A percentile compares a stretch with the other conserved stretches of the same genome.
These are phyloP conservation scores for Platynereis dumerilii DNA, from an alignment of 2,888 invertebrate genomes.

Conservation along the genomic window DNA sequence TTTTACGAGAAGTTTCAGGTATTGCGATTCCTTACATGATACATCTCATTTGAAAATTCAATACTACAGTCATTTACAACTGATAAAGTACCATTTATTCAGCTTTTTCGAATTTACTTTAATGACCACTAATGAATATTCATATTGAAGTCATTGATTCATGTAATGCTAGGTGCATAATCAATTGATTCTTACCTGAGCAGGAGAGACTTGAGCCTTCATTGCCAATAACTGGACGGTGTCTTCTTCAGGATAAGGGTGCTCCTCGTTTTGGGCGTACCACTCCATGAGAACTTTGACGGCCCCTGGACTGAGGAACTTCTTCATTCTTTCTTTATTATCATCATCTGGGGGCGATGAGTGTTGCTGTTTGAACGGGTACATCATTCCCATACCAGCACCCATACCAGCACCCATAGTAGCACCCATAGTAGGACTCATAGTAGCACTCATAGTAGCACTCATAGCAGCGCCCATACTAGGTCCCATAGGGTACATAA, in stretches of 20 bases:
- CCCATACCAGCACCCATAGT: conserved; percentile 13
- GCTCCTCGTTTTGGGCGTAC: conserved; percentile 49
- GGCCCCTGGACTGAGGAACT: conserved; percentile 25
- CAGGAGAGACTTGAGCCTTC: conserved; percentile 40
- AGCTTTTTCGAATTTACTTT: too few species aligned
- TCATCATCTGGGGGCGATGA: background rate
- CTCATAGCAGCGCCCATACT: too few species aligned
- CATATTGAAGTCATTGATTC: too few species aligned
- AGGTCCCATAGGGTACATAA: too few species aligned
- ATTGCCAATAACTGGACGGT: conserved; percentile 44
- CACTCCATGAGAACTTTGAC: conserved; percentile 36
- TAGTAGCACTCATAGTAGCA: background rate
- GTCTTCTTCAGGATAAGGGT: conserved; percentile 54
- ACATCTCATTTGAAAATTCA: too few species aligned
- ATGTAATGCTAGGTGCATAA: too few species aligned
- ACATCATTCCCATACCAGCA: conserved; percentile 10
- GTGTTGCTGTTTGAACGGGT: conserved; percentile 2
- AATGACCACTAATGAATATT: too few species aligned
- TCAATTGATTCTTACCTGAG: conserved; percentile 34
- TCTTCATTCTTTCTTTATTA: conserved; percentile 6
- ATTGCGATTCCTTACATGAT: too few species aligned
- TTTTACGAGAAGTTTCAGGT: too few species aligned
- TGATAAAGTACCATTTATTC: too few species aligned
- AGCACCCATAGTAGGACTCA: conserved; percentile 5
- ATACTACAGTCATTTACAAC: too few species aligned